Percentiles rank a stretch among this genome's conserved stretches.
phyloP scores from a whole-genome alignment of 2,113 vertebrate species.

The Thinocorus orbignyianus region DNA sequence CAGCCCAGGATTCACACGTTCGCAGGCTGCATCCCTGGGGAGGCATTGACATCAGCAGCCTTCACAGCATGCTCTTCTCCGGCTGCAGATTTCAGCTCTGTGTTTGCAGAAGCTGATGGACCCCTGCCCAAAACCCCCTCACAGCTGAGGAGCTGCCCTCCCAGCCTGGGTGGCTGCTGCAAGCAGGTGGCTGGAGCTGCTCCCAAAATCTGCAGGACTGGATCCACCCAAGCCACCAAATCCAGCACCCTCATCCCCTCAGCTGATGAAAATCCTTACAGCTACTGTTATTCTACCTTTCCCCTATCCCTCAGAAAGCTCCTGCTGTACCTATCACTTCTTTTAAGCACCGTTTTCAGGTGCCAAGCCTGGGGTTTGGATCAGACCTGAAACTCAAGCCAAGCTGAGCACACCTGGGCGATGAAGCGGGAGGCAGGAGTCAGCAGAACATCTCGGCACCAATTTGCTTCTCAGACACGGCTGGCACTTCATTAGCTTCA shows the following conservation, averaged over 20 bases:
- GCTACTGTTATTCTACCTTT: not conserved
- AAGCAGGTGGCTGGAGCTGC: not conserved
- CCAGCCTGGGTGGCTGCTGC: not conserved
- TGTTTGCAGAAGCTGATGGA: not conserved
- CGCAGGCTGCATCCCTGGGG: not conserved
- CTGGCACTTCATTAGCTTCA: constrained; percentile 43
- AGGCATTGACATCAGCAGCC: not conserved
- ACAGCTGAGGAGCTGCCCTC: not conserved
- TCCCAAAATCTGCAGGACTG: not conserved
- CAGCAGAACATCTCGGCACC: not conserved
- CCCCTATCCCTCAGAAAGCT: not conserved
- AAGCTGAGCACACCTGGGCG: not conserved
- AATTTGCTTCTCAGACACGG: constrained; percentile 26
- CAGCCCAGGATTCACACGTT: not conserved
- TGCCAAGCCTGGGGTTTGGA: not conserved
- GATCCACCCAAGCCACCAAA: not conserved
- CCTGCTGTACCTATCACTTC: rapidly evolving
- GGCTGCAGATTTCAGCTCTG: not conserved
- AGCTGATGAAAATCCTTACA: not conserved
- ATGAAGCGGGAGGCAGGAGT: not conserved
- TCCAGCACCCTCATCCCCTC: not conserved
- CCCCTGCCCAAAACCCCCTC: rapidly evolving
- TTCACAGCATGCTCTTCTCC: not conserved
- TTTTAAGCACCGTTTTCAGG: not conserved
- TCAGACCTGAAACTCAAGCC: not conserved